A percentile compares a stretch with the other conserved stretches of the same genome.
These are phyloP conservation scores for Alloscopus bannaensis DNA, from an alignment of 2,888 invertebrate species.

Conservation along the genomic window DNA sequence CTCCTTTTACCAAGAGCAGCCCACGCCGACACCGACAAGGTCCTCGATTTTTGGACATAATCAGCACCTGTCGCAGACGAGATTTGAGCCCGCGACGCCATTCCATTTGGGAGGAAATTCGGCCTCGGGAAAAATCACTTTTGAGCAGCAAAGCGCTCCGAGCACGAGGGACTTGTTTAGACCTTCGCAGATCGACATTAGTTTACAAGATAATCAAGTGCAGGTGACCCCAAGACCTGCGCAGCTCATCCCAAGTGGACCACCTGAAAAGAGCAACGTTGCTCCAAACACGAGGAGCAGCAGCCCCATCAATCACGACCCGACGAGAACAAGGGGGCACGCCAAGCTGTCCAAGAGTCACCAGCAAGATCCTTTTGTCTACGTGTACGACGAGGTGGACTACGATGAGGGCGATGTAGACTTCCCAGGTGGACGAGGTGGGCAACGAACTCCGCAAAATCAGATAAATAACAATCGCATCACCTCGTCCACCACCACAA, in stretches of 20 bases:
- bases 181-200: conserved; percentile 69
- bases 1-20: conserved; percentile 68
- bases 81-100: conserved; percentile 57
- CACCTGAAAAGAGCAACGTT: not conserved
- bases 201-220: conserved; percentile 37
- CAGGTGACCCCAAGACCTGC: conserved; percentile 15
- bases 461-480: conserved; percentile 60
- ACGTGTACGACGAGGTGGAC: conserved; percentile 72
- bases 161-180: conserved; percentile 61
- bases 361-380: conserved; percentile 67
- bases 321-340: conserved; percentile 16
- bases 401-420: conserved; percentile 66
- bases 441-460: conserved; percentile 45
- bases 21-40: conserved; percentile 43
- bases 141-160: conserved; percentile 43
- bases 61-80: conserved; percentile 68
- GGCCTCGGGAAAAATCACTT: conserved; percentile 43
- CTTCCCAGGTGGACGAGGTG: conserved; percentile 16
- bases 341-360: conserved; percentile 34
- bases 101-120: conserved; percentile 54
- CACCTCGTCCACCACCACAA: conserved; percentile 49
- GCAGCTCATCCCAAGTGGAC: not conserved
- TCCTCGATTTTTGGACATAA: conserved; percentile 71
- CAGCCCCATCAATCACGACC: conserved; percentile 13
- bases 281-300: conserved; percentile 23